Conservation (phyloP, 2,888 invertebrate species). For the Agriopis marginaria region DNA sequence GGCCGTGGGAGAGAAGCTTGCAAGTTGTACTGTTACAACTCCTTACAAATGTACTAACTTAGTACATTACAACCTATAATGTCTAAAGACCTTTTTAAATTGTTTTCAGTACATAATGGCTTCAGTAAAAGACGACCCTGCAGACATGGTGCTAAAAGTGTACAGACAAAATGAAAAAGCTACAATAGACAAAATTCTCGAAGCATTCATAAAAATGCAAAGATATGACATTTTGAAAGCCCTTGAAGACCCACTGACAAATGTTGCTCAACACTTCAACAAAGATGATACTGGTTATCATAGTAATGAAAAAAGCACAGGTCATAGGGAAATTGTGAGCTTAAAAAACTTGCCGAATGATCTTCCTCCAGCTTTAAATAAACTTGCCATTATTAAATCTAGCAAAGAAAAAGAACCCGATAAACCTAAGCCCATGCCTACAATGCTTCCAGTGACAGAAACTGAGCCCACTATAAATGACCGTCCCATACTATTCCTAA, state of each 20-base stretch:
- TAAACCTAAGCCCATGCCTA: slow-evolving; percentile 60
- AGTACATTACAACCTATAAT: background rate
- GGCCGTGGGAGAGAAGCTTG: no score
- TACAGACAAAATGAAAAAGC: slow-evolving; percentile 83
- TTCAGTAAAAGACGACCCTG: slow-evolving; percentile 83
- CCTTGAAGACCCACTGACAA: slow-evolving; percentile 73
- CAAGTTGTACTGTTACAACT: no score
- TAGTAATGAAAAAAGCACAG: slow-evolving; percentile 65
- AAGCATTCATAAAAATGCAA: slow-evolving; percentile 78
- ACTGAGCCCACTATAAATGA: slow-evolving; percentile 61
- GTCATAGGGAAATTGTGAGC: slow-evolving; percentile 72
- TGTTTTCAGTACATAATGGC: slow-evolving; percentile 82
- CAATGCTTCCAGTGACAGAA: slow-evolving; percentile 52
- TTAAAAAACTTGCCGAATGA: slow-evolving; percentile 71
- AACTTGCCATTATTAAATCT: slow-evolving; percentile 60
- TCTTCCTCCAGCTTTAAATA: slow-evolving; percentile 75
- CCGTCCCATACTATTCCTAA: slow-evolving; percentile 77
- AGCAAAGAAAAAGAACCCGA: slow-evolving; percentile 55
- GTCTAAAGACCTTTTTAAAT: background rate
- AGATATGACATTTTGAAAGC: slow-evolving; percentile 84
- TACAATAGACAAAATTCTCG: slow-evolving; percentile 83
- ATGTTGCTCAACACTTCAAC: slow-evolving; percentile 70
- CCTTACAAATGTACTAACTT: no score
- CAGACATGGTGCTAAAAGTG: slow-evolving; percentile 82
- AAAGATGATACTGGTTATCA: slow-evolving; percentile 81